phyloP scores from a whole-genome alignment of 2,888 invertebrate genomes.

The Pristionchus japonicus region DNA sequence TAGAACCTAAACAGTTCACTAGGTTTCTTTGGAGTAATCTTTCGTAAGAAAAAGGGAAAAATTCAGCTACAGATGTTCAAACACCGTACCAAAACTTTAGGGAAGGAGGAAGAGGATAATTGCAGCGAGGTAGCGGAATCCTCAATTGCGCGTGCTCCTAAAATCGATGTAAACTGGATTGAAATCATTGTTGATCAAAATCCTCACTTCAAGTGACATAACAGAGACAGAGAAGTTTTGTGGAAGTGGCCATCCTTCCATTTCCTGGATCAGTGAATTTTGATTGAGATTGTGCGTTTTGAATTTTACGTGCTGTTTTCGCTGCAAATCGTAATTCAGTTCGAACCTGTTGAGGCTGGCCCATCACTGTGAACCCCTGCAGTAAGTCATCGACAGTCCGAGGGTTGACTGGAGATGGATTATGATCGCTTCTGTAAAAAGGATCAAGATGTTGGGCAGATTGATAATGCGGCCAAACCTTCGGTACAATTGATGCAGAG shows the following conservation, averaged over 20 bases:
- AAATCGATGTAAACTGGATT: neutral
- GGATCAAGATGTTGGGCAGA: no score
- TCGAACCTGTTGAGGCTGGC: neutral
- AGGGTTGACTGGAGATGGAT: neutral
- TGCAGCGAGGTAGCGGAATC: neutral
- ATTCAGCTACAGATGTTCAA: no score
- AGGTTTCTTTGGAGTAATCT: no score
- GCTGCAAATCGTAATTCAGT: no score
- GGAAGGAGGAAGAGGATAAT: neutral
- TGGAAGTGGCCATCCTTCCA: neutral
- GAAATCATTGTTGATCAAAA: neutral
- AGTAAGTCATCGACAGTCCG: neutral
- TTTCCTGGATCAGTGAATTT: neutral
- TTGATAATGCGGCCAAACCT: no score
- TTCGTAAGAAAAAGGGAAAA: no score
- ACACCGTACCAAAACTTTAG: constrained; percentile 2
- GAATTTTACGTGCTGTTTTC: no score
- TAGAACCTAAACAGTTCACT: no score
- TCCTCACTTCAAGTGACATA: neutral
- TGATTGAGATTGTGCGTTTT: no score
- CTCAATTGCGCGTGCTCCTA: neutral
- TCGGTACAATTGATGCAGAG: neutral
- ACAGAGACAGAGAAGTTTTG: neutral
- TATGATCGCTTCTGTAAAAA: neutral
- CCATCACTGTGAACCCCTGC: neutral